phyloP scores from a whole-genome alignment of 2,797 vertebrate genomes.

The Leptatherina wallacei region DNA sequence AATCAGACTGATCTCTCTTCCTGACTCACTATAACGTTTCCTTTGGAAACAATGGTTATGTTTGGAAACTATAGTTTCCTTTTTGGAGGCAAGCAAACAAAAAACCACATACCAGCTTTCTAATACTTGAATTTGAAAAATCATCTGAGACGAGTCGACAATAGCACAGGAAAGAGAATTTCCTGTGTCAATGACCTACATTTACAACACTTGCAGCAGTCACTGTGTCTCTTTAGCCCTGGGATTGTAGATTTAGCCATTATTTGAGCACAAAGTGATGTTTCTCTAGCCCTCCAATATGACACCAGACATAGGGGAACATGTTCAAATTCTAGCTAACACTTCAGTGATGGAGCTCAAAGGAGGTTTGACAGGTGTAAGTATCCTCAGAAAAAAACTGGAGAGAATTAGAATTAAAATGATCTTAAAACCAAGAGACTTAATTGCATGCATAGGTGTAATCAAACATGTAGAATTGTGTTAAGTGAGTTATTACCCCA shows the following conservation, averaged over 20 bases:
- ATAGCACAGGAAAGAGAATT: conserved; percentile 48
- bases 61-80: conserved; percentile 16
- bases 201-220: conserved; percentile 18
- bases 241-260: background rate
- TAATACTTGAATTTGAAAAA: background rate
- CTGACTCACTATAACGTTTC: background rate
- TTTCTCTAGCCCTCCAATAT: conserved; percentile 44
- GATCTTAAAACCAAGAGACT: conserved; percentile 45
- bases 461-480: conserved; percentile 62
- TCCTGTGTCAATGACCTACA: conserved; percentile 58
- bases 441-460: conserved; percentile 65
- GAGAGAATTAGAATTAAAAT: conserved; percentile 68
- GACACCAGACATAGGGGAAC: conserved; percentile 34
- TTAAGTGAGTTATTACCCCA: conserved; percentile 70
- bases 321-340: background rate
- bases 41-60: conserved; percentile 9
- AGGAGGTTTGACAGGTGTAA: conserved; percentile 50
- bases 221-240: background rate
- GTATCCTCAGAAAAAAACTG: conserved; percentile 38
- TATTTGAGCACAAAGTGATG: background rate
- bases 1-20: background rate
- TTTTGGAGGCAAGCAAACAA: background rate
- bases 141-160: conserved; percentile 6
- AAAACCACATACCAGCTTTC: conserved; percentile 4
- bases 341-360: conserved; percentile 16